Conservation (phyloP, 2,113 vertebrate species). For the Mus musculus region GRCm39 chr6:142532001-142532500, state of each 20-base stretch:
- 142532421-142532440: background rate
- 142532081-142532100: background rate
- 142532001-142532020: background rate
- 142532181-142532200: background rate
- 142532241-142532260: background rate
- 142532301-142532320: background rate
- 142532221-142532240: background rate
- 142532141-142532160: background rate
- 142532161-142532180: background rate
- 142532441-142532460: background rate
- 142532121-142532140: background rate
- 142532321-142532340: background rate
- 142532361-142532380: background rate
- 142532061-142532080: background rate
- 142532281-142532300: background rate
- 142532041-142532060: accelerated
- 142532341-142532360: background rate
- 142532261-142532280: background rate
- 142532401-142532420: background rate
- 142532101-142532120: background rate
- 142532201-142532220: background rate
- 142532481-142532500: background rate
- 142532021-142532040: background rate
- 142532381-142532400: background rate
- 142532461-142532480: background rate